These are phyloP conservation scores for Rhyacichthys aspro DNA, from an alignment of 2,797 vertebrate species.

Conservation along the genomic window DNA sequence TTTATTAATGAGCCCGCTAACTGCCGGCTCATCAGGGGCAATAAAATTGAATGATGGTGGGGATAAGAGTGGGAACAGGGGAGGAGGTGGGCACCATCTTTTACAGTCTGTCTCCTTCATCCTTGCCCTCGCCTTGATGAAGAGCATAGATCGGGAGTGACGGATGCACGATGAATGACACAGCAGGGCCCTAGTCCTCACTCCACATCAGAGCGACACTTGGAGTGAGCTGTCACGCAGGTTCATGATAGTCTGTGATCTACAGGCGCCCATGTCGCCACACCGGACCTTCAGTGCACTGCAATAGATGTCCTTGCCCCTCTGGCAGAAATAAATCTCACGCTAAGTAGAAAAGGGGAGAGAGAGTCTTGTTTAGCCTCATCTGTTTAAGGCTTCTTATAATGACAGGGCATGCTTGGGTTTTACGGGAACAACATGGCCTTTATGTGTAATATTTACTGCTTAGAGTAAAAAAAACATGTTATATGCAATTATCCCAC, in stretches of 20 bases:
- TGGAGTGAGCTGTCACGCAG: conserved; percentile 73
- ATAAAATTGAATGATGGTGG: conserved; percentile 66
- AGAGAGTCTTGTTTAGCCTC: conserved; percentile 36
- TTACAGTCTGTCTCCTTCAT: conserved; percentile 67
- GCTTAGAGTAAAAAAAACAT: neutral
- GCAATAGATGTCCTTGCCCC: conserved; percentile 68
- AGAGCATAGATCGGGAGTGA: conserved; percentile 56
- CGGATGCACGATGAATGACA: conserved; percentile 68
- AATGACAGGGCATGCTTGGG: conserved; percentile 22
- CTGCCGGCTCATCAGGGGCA: conserved; percentile 61
- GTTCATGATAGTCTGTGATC: conserved; percentile 70
- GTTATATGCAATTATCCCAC: neutral
- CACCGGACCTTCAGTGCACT: conserved; percentile 54
- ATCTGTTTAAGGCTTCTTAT: conserved; percentile 48
- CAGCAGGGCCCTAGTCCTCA: conserved; percentile 26
- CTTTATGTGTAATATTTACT: conserved; percentile 32
- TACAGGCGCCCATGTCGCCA: conserved; percentile 54
- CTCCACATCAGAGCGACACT: conserved; percentile 55
- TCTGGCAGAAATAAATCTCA: conserved; percentile 64
- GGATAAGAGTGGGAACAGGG: conserved; percentile 23
- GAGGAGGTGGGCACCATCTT: conserved; percentile 48
- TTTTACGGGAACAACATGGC: conserved; percentile 34
- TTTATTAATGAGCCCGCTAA: conserved; percentile 75
- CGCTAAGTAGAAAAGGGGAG: conserved; percentile 22
- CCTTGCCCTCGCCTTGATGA: conserved; percentile 57